Conservation (phyloP, 2,113 vertebrate species). For the Neodontobutis hainanensis region DNA sequence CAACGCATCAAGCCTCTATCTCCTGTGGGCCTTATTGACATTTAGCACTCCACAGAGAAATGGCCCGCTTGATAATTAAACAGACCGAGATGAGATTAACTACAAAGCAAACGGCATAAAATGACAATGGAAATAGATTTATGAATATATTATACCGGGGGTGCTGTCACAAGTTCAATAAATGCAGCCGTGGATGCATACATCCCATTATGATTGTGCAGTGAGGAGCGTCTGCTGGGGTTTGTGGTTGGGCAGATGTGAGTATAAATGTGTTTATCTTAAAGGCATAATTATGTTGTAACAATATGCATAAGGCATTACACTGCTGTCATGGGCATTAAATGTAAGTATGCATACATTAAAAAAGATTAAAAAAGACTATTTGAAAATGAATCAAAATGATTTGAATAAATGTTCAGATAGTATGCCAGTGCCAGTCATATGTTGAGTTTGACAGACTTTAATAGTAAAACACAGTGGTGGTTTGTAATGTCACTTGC, state of each 20-base stretch:
- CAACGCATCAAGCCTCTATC: conserved; percentile 21
- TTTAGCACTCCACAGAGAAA: conserved; percentile 51
- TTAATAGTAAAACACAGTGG: too few relatives aligned
- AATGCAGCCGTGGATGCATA: not conserved
- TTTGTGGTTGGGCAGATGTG: not conserved
- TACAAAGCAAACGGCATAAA: conserved; percentile 31
- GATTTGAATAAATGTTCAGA: too few relatives aligned
- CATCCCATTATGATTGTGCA: conserved; percentile 4
- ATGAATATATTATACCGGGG: conserved; percentile 13
- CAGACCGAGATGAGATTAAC: conserved; percentile 46
- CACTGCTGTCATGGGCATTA: too few relatives aligned
- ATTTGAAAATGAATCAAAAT: too few relatives aligned
- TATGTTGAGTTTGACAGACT: too few relatives aligned
- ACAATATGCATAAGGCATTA: conserved; percentile 6
- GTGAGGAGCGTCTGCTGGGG: conserved; percentile 21
- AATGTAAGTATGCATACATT: too few relatives aligned
- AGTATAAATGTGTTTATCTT: not conserved
- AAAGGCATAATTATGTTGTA: conserved; percentile 4
- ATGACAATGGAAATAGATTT: conserved; percentile 48
- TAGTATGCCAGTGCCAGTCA: too few relatives aligned
- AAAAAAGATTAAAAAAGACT: too few relatives aligned
- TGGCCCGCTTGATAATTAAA: conserved; percentile 53
- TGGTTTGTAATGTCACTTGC: too few relatives aligned
- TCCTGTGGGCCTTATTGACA: conserved; percentile 65
- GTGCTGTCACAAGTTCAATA: conserved; percentile 3